phyloP scores from a whole-genome alignment of 2,113 vertebrate genomes.

The Lophotis ruficrista region DNA sequence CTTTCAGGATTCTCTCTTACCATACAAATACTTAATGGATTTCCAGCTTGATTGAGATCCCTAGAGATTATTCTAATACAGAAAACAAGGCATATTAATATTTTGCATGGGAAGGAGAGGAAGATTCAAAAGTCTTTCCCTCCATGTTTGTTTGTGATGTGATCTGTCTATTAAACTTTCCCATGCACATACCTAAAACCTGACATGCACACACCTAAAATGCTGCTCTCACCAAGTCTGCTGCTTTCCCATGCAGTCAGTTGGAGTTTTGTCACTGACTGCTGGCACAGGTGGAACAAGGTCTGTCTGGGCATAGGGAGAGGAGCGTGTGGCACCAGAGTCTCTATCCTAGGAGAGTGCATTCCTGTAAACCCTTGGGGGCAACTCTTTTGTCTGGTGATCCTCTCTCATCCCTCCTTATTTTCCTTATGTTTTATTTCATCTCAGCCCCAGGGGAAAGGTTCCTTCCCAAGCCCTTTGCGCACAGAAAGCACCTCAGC shows the following conservation, averaged over 20 bases:
- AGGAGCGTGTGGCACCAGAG: not conserved
- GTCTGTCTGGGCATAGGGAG: not conserved
- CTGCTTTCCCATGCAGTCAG: not conserved
- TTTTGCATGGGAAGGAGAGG: not conserved
- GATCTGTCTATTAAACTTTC: not conserved
- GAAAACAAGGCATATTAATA: not conserved
- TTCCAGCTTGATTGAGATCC: not conserved
- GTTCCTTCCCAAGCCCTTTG: conserved; percentile 37
- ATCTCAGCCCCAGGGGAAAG: not conserved
- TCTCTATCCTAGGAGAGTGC: not conserved
- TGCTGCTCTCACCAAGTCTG: not conserved
- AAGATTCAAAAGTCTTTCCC: not conserved
- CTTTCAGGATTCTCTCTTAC: not conserved
- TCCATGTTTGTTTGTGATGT: not conserved
- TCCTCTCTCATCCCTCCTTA: not conserved
- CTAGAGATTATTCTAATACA: not conserved
- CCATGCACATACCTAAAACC: not conserved
- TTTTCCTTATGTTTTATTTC: not conserved
- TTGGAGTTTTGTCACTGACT: not conserved
- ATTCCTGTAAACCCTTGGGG: not conserved
- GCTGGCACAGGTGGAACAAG: not conserved
- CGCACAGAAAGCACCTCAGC: conserved; percentile 19
- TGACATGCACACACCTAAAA: too few relatives aligned
- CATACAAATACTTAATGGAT: not conserved
- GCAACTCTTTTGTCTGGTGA: not conserved